phyloP scores from a whole-genome alignment of 2,113 vertebrate species.

The Lepisosteus oculatus region DNA sequence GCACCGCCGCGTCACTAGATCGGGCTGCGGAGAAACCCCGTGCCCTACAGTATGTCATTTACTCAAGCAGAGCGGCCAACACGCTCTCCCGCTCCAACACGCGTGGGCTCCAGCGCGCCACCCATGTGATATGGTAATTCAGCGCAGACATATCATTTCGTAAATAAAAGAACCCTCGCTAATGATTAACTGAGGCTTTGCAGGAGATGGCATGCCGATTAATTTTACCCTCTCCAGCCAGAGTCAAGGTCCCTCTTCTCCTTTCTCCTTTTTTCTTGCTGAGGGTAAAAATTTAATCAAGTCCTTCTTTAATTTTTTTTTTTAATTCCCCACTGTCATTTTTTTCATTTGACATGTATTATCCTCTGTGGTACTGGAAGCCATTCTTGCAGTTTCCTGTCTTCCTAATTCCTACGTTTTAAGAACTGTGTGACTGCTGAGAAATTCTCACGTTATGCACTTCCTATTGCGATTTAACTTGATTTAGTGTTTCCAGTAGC shows the following conservation, averaged over 20 bases:
- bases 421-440: too few relatives aligned
- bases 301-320: slow-evolving; percentile 51
- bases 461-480: too few relatives aligned
- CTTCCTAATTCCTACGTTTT: too few relatives aligned
- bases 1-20: too few relatives aligned
- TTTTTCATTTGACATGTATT: slow-evolving; percentile 38
- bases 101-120: too few relatives aligned
- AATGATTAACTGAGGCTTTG: slow-evolving; percentile 53
- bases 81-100: too few relatives aligned
- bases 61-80: too few relatives aligned
- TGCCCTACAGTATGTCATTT: too few relatives aligned
- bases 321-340: slow-evolving; percentile 57
- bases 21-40: too few relatives aligned
- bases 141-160: slow-evolving; percentile 44
- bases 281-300: slow-evolving; percentile 60
- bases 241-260: slow-evolving; percentile 37
- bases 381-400: background rate
- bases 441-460: too few relatives aligned
- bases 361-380: slow-evolving; percentile 28
- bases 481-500: too few relatives aligned
- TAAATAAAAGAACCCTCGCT: slow-evolving; percentile 55
- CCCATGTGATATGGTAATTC: slow-evolving; percentile 46
- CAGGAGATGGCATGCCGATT: slow-evolving; percentile 63
- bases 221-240: slow-evolving; percentile 59
- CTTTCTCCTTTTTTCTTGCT: slow-evolving; percentile 43